Conservation (phyloP, 2,113 vertebrate genomes). For the Fulmarus glacialis region DNA sequence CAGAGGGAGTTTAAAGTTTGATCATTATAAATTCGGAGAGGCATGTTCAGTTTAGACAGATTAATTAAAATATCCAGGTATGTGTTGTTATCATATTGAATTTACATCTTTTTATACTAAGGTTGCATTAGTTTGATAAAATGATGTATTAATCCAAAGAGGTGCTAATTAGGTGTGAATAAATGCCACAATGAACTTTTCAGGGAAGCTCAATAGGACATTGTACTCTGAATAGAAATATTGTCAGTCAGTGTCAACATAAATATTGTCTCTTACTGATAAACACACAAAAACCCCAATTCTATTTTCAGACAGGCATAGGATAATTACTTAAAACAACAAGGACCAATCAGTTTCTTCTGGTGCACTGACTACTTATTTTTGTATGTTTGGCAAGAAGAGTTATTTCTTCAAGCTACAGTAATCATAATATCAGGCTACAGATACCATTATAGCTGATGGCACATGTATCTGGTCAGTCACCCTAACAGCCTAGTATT, state of each 20-base stretch:
- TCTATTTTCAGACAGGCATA: background rate
- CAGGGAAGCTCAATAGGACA: slow-evolving; percentile 43
- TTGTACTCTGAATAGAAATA: slow-evolving; percentile 58
- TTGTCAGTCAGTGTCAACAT: slow-evolving; percentile 57
- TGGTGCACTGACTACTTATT: background rate
- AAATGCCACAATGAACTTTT: slow-evolving; percentile 70
- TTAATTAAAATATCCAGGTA: slow-evolving; percentile 76
- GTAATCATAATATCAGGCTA: background rate
- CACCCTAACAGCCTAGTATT: background rate
- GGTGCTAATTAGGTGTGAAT: slow-evolving; percentile 73
- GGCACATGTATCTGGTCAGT: background rate
- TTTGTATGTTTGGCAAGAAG: background rate
- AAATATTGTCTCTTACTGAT: background rate
- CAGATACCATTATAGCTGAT: background rate
- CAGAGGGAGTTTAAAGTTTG: slow-evolving; percentile 47
- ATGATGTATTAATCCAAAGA: slow-evolving; percentile 68
- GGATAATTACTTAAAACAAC: background rate
- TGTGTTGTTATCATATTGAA: slow-evolving; percentile 45
- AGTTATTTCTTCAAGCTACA: background rate
- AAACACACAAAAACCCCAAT: background rate
- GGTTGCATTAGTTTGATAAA: slow-evolving; percentile 69
- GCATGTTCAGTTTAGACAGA: slow-evolving; percentile 66
- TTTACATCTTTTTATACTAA: slow-evolving; percentile 66
- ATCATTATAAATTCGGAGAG: slow-evolving; percentile 69
- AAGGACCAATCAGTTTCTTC: background rate